These are phyloP conservation scores for Dryocosmus kuriphilus DNA, from an alignment of 2,888 invertebrate genomes.

Conservation along the genomic window DNA sequence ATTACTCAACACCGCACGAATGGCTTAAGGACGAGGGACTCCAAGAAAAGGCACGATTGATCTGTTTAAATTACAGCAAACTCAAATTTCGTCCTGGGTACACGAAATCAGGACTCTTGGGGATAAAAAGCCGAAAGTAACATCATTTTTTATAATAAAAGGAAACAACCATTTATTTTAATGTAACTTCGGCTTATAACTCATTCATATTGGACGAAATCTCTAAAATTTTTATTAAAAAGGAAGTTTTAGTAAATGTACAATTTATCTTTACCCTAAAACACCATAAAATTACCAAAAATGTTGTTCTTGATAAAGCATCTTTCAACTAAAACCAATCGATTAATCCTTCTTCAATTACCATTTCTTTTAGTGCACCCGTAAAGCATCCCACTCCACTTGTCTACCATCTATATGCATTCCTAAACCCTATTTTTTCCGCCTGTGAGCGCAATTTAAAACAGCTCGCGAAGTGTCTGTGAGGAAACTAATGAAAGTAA, in stretches of 20 bases:
- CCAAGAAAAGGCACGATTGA: constrained; percentile 7
- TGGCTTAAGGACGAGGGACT: neutral
- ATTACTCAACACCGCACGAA: neutral
- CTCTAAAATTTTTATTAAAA: too few relatives aligned
- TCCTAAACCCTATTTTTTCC: constrained; percentile 18
- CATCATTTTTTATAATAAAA: neutral
- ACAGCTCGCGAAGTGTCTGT: neutral
- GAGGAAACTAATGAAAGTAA: constrained; percentile 37
- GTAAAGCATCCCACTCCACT: constrained; percentile 3
- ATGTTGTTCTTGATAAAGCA: neutral
- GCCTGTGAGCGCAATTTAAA: constrained; percentile 32
- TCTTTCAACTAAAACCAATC: neutral
- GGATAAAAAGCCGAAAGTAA: neutral
- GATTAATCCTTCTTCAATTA: constrained; percentile 19
- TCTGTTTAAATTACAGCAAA: neutral
- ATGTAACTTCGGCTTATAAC: neutral
- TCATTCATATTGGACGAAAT: too few relatives aligned
- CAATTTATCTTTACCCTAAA: too few relatives aligned
- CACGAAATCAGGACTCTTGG: neutral
- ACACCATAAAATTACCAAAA: neutral
- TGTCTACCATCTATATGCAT: constrained; percentile 14
- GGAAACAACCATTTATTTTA: neutral
- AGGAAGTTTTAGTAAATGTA: too few relatives aligned
- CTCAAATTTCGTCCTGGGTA: neutral
- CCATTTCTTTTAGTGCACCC: neutral